Evolutionary conservation across 2,113 vertebrate species (phyloP).

Genomic region (Brachirus orientalis): DNA sequence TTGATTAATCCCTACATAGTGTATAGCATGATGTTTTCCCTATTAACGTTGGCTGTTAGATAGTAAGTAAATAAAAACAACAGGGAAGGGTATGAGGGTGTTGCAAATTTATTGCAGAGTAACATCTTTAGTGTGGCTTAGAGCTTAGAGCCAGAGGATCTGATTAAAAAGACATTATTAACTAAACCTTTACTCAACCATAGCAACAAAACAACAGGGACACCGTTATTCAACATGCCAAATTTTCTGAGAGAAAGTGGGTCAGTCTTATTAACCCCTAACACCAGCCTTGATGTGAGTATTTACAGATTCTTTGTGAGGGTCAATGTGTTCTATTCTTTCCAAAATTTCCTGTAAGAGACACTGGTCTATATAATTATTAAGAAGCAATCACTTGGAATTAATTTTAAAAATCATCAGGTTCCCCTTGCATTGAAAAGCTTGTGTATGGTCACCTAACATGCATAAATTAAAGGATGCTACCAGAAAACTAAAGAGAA

Average conservation of each 20-base stretch:
- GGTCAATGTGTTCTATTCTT: slow-evolving; percentile 24
- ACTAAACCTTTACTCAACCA: slow-evolving; percentile 12
- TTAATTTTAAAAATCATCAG: slow-evolving; percentile 1
- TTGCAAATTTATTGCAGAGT: slow-evolving; percentile 11
- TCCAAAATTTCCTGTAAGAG: slow-evolving; percentile 10
- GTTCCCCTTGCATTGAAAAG: background rate
- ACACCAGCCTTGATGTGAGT: slow-evolving; percentile 38
- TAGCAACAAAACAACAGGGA: slow-evolving; percentile 40
- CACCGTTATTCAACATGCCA: slow-evolving; percentile 37
- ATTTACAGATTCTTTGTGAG: slow-evolving; percentile 29
- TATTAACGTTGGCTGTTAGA: too few relatives aligned
- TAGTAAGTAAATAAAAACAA: background rate
- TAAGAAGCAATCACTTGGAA: background rate
- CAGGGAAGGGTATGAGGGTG: too few relatives aligned
- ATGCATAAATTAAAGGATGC: too few relatives aligned
- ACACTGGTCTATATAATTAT: background rate
- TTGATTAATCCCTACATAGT: too few relatives aligned
- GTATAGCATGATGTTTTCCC: too few relatives aligned
- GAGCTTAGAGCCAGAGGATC: slow-evolving; percentile 22
- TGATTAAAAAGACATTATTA: slow-evolving; percentile 28
- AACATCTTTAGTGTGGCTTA: slow-evolving; percentile 33
- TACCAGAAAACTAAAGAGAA: too few relatives aligned
- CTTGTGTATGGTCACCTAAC: too few relatives aligned
- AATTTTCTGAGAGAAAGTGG: slow-evolving; percentile 53
- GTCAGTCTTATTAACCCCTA: slow-evolving; percentile 66